Conservation (phyloP, 1,140 invertebrate genomes). For the Lasaia peninsularis region DNA sequence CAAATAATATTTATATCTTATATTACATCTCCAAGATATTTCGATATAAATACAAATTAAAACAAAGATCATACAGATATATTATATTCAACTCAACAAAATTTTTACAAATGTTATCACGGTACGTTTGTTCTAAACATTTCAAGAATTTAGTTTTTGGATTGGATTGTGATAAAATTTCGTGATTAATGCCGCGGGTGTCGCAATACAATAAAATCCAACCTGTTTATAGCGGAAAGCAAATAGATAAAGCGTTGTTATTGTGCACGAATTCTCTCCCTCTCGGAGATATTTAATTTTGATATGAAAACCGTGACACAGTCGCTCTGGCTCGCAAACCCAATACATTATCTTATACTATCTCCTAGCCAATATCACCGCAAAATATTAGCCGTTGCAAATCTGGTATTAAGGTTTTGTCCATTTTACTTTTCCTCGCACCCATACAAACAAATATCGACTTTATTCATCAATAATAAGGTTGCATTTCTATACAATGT, state of each 20-base stretch:
- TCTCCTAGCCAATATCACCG: constrained; percentile 66
- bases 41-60: too few species aligned
- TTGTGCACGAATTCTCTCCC: constrained; percentile 36
- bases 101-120: not conserved
- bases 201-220: constrained; percentile 22
- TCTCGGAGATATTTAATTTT: constrained; percentile 68
- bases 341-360: constrained; percentile 63
- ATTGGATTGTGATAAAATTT: not conserved
- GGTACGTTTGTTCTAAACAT: not conserved
- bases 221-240: constrained; percentile 23
- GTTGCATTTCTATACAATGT: constrained; percentile 8
- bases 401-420: constrained; percentile 52
- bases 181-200: constrained; percentile 2
- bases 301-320: constrained; percentile 66
- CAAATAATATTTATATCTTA: constrained; percentile 32
- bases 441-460: constrained; percentile 25
- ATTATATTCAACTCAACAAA: not conserved
- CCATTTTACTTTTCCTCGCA: constrained; percentile 30
- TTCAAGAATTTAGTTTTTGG: constrained; percentile 1
- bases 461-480: constrained; percentile 15
- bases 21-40: too few species aligned
- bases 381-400: constrained; percentile 70
- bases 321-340: constrained; percentile 29
- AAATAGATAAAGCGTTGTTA: constrained; percentile 30
- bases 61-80: too few species aligned